Conservation (phyloP, 2,797 vertebrate species). For the Darevskia nairensis region DNA sequence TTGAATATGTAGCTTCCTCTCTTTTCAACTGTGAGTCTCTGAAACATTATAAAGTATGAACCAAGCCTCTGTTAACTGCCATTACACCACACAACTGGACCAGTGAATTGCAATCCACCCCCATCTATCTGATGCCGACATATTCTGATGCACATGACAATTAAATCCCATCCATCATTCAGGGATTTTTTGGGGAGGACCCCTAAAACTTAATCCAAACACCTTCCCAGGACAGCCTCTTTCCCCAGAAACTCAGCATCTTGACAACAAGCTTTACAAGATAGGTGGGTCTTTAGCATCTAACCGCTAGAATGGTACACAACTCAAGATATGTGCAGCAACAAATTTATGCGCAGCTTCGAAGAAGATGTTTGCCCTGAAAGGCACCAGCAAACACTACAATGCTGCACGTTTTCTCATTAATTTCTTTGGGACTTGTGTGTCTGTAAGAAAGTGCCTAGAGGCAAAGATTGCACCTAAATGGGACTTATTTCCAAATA, state of each 20-base stretch:
- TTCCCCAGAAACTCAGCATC: neutral
- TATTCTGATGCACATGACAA: neutral
- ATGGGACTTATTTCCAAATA: neutral
- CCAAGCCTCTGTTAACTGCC: neutral
- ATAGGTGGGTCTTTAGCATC: neutral
- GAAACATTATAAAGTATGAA: neutral
- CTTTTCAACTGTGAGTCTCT: rapidly evolving
- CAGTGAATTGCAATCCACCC: neutral
- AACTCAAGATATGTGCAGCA: neutral
- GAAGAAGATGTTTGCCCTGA: neutral
- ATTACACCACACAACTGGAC: neutral
- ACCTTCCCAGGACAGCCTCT: neutral
- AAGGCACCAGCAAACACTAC: neutral
- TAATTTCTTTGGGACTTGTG: neutral
- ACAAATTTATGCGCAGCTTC: neutral
- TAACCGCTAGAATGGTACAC: neutral
- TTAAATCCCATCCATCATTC: neutral
- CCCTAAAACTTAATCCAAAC: neutral
- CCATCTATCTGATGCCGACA: too few species aligned
- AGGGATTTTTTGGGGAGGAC: neutral
- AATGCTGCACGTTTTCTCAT: neutral
- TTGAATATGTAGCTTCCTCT: neutral
- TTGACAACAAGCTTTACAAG: neutral
- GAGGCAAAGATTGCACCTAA: neutral
- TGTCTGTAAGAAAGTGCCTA: neutral